Percentiles rank a stretch among this genome's conserved stretches.
Evolutionary conservation across 1,140 invertebrate genomes (phyloP).

Genomic region (Sycophila sp.): DNA sequence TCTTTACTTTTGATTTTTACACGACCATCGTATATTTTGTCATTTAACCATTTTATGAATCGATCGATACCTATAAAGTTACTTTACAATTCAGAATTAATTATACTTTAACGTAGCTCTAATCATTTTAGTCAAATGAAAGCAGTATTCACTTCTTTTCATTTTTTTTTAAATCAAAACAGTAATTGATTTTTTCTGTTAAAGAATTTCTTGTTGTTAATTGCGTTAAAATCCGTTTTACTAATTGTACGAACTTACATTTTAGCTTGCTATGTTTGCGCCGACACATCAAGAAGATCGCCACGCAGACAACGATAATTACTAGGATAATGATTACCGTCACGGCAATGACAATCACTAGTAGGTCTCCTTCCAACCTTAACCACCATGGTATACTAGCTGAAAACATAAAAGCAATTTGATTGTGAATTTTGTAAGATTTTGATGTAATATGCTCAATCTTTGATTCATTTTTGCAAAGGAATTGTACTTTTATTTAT

Average conservation of each 20-base stretch:
- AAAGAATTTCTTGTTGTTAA: no score
- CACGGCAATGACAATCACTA: constrained; percentile 79
- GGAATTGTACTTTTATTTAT: no score
- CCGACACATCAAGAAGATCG: constrained; percentile 83
- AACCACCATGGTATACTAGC: constrained; percentile 81
- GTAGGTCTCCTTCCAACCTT: constrained; percentile 77
- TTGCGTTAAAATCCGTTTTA: background rate
- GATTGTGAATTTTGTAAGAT: constrained; percentile 31
- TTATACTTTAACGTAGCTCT: background rate
- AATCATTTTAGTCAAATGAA: no score
- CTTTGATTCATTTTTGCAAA: no score
- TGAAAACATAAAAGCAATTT: constrained; percentile 52
- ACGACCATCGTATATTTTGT: no score
- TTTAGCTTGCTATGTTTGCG: constrained; percentile 82
- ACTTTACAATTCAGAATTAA: background rate
- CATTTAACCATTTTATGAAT: no score
- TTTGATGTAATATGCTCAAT: no score
- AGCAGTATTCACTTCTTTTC: background rate
- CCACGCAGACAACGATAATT: constrained; percentile 82
- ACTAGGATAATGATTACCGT: constrained; percentile 80
- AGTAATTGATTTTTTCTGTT: no score
- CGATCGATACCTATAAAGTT: background rate
- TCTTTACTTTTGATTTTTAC: no score
- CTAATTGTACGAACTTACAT: constrained; percentile 76
- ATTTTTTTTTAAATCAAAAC: no score